These are phyloP conservation scores for Climacteris rufus DNA, from an alignment of 2,113 vertebrate genomes.

Conservation along the genomic window DNA sequence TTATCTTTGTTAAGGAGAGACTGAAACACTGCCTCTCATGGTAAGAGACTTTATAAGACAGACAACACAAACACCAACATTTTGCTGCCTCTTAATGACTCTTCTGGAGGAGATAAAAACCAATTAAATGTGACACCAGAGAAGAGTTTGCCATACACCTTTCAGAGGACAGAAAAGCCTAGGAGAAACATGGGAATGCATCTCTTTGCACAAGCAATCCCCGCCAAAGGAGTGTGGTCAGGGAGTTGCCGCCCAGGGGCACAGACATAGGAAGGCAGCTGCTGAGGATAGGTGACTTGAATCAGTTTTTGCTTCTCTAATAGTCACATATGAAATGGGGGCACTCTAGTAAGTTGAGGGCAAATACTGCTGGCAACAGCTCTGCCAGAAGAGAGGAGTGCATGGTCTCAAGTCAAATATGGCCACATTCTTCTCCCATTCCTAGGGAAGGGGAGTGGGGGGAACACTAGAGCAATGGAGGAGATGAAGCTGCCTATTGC, in stretches of 20 bases:
- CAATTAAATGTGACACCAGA: background rate
- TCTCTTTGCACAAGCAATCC: background rate
- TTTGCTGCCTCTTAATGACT: background rate
- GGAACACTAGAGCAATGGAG: accelerated
- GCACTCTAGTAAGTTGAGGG: background rate
- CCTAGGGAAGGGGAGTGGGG: background rate
- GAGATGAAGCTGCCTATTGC: background rate
- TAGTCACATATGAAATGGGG: background rate
- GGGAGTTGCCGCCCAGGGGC: no score
- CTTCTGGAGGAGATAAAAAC: background rate
- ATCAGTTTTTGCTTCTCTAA: background rate
- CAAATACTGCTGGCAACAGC: background rate
- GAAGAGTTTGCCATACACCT: accelerated
- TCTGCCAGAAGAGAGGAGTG: background rate
- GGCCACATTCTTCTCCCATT: background rate
- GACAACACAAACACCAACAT: background rate
- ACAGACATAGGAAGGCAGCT: background rate
- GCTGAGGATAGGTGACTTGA: background rate
- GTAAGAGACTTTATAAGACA: background rate
- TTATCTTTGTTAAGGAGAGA: background rate
- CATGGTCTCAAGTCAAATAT: background rate
- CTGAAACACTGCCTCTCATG: background rate
- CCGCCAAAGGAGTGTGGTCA: background rate
- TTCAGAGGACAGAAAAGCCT: background rate
- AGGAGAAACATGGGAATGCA: background rate